Evolutionary conservation across 2,888 invertebrate genomes (phyloP), one percentile per base, ranked within the genome.

Genomic region (Augochlorella aurata): DNA sequence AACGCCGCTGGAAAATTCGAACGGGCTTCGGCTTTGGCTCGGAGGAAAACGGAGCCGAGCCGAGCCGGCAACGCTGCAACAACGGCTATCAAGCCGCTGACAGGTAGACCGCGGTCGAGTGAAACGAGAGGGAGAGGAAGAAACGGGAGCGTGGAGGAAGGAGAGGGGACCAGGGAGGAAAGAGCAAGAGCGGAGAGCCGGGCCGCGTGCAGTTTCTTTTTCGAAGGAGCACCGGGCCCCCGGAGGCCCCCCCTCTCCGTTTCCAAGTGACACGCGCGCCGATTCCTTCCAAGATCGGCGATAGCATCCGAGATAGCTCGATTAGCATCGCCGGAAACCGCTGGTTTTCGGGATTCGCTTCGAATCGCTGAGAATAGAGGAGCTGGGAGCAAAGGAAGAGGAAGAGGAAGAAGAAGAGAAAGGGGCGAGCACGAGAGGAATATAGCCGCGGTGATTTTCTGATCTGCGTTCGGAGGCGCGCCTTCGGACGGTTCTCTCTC

Each of bases 1-100:
- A 50, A 70, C 58, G 18, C 0, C 18, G 78, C 63, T 72, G 86
- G 74, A 87, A 85, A 80, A 83, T 85, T 85, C 68, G 67, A 85
- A 80, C 77, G 44, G 54, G 21, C 10, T 54, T 38, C 38, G 38
- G 38, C 49, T 58, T 58, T 66, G 44, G 21, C 2, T 21, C 8
- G 16, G 14, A 21, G 67, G 24, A 75, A 52, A 71, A 24, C 66
- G 3, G 38, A 18, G 8, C 16, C 38, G 38, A 24, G 16, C 52
- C 52, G 73, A 82, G 65, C 74, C 63, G 71, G 69, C 63, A 24
- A 83, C 75, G 63, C 54, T 63, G 58, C 74, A 54, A 50, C 79
- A 66, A 65, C 71, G 44, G 47, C 70, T 67, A 69, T 71, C 77
- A n/a, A 73, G 21, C 61, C 45, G 69, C 58, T 77, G 87, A 81